Evolutionary conservation across 2,113 vertebrate species (phyloP), one percentile per base, ranked within the genome.

Genomic region (Siniperca knerii): DNA sequence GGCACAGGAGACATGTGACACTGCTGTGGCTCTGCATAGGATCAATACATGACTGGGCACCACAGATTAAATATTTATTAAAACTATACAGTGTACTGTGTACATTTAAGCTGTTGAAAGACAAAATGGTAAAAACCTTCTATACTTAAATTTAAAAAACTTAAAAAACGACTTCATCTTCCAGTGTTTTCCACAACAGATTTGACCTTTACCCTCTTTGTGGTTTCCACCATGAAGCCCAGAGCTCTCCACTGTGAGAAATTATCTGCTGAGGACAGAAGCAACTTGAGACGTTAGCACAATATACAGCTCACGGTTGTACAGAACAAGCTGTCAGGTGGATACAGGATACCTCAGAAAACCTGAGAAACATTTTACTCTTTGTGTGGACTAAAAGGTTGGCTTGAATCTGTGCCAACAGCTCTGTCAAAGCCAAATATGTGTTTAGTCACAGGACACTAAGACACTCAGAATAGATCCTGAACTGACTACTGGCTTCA

Each of bases 311-410:
- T 81, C 37, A 35, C 4, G 13, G 66, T 76, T 46, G 58, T 60
- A 67, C 23, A 25, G 78, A 81, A 87, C 67, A 77, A 77, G 83
- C 77, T 33, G 29, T 11, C 73, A 75, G 78, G 42, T 77, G 67
- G 83, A 84, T 52, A 79, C 11, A 77, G 58, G 71, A 88, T 15
- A 76, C 20, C 13, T 64, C 16, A 35, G 48, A 52, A 75, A 81
- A 79, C 48, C 69, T 58, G 42, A 44, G n/a, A 66, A 87, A 82
- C 61, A 70, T 81, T 83, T 87, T n/a, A n/a, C n/a, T 54, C 33
- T 78, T 58, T 75, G 54, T 66, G 61, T 65, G 21, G 68, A 62
- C 23, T 65, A 25, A 12, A 86, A 75, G 10, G 20, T n/a, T 33
- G 48, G 29, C 33, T 66, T 29, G 74, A 72, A 80, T 48, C 23